Evolutionary conservation across 2,797 vertebrate genomes (phyloP).

Genomic region (Crocodylus rhombifer): DNA sequence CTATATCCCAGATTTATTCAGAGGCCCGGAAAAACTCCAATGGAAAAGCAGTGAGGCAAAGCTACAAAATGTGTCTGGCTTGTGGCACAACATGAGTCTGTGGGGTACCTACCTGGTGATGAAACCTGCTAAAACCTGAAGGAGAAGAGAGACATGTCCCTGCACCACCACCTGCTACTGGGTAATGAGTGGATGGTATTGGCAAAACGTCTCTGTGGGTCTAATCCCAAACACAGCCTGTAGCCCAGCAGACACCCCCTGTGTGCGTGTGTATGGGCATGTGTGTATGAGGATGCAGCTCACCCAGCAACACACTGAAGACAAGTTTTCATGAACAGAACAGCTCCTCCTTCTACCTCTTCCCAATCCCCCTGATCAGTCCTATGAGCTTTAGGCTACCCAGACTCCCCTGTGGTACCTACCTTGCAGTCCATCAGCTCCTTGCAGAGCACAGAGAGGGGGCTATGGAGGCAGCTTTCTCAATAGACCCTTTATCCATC

Average conservation of each 20-base stretch:
- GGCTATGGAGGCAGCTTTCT: fast-evolving
- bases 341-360: background rate
- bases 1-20: background rate
- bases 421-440: background rate
- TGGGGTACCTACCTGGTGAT: too few relatives aligned
- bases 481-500: conserved; percentile 28
- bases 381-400: background rate
- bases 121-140: background rate
- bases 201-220: background rate
- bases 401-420: too few relatives aligned
- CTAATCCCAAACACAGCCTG: background rate
- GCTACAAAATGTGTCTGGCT: background rate
- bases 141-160: background rate
- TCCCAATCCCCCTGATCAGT: background rate
- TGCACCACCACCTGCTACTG: background rate
- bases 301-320: fast-evolving
- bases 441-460: background rate
- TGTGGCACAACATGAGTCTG: too few relatives aligned
- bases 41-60: background rate
- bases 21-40: background rate
- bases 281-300: background rate
- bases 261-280: too few relatives aligned
- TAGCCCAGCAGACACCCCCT: background rate
- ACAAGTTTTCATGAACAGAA: background rate
- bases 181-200: background rate